Conservation (phyloP, 2,797 vertebrate species). For the Takifugu rubripes region DNA sequence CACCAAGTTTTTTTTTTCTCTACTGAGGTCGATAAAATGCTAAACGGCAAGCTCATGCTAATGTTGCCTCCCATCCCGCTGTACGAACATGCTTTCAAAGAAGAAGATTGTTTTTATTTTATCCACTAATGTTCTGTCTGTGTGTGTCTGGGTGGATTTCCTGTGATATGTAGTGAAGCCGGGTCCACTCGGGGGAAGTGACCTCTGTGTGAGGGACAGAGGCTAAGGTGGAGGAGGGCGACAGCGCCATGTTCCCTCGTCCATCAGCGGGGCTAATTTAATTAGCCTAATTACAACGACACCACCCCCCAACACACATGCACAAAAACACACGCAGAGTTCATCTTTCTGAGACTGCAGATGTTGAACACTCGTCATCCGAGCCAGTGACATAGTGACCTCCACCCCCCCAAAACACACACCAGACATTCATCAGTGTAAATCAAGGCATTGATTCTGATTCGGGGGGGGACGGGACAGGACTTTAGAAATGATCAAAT, state of each 20-base stretch:
- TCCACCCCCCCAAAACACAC: not conserved
- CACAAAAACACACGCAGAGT: not conserved
- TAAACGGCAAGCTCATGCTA: too few species aligned
- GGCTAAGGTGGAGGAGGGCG: constrained; percentile 36
- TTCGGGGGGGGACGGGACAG: too few species aligned
- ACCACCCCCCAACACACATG: constrained; percentile 29
- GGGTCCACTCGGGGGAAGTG: constrained; percentile 33
- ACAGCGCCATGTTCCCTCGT: constrained; percentile 68
- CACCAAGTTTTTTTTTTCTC: too few species aligned
- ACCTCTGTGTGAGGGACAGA: constrained; percentile 45
- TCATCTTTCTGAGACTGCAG: constrained; percentile 53
- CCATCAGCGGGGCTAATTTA: constrained; percentile 77
- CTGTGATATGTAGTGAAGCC: constrained; percentile 52
- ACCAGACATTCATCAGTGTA: not conserved
- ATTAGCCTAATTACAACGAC: constrained; percentile 78
- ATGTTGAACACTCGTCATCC: constrained; percentile 60
- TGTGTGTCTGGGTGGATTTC: constrained; percentile 21
- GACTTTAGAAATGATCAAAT: not conserved
- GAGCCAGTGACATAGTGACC: constrained; percentile 59
- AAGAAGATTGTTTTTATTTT: too few species aligned
- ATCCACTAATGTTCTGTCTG: constrained; percentile 1
- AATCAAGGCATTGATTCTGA: too few species aligned
- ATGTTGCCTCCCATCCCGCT: too few species aligned
- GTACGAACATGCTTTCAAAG: too few species aligned
- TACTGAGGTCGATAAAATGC: too few species aligned